Percentiles rank a stretch among this genome's conserved stretches.
Conservation (phyloP, 1,140 invertebrate genomes). For the Dolichoris vasculosae region DNA sequence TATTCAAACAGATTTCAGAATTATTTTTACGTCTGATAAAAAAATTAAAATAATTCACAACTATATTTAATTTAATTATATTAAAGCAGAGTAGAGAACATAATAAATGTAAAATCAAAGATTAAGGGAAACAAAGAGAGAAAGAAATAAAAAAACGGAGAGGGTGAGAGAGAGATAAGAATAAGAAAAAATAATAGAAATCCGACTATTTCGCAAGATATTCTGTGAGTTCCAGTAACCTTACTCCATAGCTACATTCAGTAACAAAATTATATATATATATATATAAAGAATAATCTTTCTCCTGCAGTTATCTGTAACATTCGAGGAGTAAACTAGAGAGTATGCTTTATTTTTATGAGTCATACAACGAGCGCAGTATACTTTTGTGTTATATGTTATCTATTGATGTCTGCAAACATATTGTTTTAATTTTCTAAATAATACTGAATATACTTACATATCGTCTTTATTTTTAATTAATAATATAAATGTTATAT, state of each 20-base stretch:
- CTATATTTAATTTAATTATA: neutral
- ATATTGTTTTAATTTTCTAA: neutral
- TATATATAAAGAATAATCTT: slow-evolving; percentile 24
- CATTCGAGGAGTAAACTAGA: neutral
- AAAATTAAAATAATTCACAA: too few relatives aligned
- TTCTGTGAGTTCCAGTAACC: slow-evolving; percentile 60
- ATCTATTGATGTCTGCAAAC: neutral
- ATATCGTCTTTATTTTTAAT: too few relatives aligned
- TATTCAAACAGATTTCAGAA: too few relatives aligned
- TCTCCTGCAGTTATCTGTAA: slow-evolving; percentile 44
- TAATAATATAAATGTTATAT: too few relatives aligned
- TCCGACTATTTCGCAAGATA: slow-evolving; percentile 45
- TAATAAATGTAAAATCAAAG: neutral
- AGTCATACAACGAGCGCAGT: neutral
- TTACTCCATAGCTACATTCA: slow-evolving; percentile 52
- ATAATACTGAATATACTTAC: neutral
- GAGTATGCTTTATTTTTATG: neutral
- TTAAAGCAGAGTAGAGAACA: neutral
- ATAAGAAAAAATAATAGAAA: slow-evolving; percentile 48
- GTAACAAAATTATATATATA: too few relatives aligned
- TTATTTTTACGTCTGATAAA: too few relatives aligned
- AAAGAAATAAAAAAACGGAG: neutral
- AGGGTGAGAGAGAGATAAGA: neutral
- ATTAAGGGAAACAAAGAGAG: neutral
- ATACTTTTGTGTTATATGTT: neutral